Conservation (phyloP, 2,888 invertebrate genomes). For the Spisula solida region DNA sequence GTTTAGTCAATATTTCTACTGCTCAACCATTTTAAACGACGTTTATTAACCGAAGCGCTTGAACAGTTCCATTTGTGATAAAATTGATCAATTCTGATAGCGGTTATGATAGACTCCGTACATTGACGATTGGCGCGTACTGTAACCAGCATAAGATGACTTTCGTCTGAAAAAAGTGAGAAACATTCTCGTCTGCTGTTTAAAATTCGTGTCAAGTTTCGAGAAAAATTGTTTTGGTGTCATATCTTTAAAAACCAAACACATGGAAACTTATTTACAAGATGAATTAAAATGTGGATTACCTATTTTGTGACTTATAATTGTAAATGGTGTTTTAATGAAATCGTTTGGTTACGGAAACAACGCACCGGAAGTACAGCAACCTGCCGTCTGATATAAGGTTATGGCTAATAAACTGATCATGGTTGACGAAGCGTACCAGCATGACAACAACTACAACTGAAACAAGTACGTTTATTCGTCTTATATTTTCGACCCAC, state of each 20-base stretch:
- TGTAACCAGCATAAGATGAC: not conserved
- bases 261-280: not conserved
- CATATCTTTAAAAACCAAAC: not conserved
- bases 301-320: not conserved
- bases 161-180: not conserved
- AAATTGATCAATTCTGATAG: conserved; percentile 44
- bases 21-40: conserved; percentile 29
- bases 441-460: conserved; percentile 39
- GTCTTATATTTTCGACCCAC: too few species aligned
- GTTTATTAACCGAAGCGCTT: conserved; percentile 41
- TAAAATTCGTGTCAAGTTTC: not conserved
- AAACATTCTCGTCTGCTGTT: not conserved
- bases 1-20: conserved; percentile 47
- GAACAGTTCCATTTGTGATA: conserved; percentile 40
- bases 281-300: not conserved
- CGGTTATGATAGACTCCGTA: not conserved
- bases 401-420: not conserved
- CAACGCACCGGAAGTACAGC: not conserved
- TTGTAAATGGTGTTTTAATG: not conserved
- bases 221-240: not conserved
- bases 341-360: not conserved
- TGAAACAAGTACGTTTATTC: conserved; percentile 37
- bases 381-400: not conserved
- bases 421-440: too few species aligned
- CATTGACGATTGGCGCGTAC: not conserved